Percentiles rank a stretch among this genome's conserved stretches.
Conservation (phyloP, 2,113 vertebrate genomes). For the Gallinago media region DNA sequence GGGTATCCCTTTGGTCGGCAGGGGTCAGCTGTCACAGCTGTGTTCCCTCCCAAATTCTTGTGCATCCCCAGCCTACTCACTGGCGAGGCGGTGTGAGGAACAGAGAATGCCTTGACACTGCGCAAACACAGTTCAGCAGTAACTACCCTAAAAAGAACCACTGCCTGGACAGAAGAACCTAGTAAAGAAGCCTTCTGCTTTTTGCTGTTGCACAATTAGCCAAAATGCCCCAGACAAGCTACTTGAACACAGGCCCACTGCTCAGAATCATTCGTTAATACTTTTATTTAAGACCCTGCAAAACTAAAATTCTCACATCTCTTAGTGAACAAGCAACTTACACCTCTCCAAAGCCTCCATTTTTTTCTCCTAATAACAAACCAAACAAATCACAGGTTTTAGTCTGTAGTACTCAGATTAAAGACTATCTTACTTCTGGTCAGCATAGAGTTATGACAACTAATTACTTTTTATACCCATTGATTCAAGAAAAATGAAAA, state of each 20-base stretch:
- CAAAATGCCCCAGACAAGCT: neutral
- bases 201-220: neutral
- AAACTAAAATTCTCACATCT: neutral
- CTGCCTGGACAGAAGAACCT: neutral
- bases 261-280: neutral
- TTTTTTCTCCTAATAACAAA: neutral
- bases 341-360: fast-evolving
- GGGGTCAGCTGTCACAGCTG: neutral
- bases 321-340: neutral
- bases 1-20: neutral
- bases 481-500: neutral
- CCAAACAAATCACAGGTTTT: neutral
- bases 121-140: neutral
- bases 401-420: neutral
- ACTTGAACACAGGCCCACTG: neutral
- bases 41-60: neutral
- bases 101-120: neutral
- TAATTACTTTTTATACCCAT: neutral
- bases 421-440: neutral
- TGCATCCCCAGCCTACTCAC: neutral
- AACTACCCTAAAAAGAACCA: neutral
- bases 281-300: neutral
- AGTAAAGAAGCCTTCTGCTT: neutral
- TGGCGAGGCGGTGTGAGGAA: neutral
- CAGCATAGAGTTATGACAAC: neutral